Evolutionary conservation across 2,113 vertebrate species (phyloP).

Genomic region (Sclerurus mexicanus): DNA sequence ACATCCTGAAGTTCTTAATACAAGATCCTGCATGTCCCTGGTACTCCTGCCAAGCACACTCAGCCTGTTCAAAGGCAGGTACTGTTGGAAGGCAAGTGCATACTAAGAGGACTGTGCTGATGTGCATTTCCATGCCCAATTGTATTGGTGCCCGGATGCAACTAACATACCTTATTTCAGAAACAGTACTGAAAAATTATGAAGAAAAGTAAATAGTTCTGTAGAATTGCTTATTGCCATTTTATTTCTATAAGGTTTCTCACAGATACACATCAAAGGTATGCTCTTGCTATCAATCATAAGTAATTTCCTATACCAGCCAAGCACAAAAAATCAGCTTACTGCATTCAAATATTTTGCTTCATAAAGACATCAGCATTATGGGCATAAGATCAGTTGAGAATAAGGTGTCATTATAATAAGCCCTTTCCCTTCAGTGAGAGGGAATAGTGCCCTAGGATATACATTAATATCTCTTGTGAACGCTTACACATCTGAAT

Average conservation of each 20-base stretch:
- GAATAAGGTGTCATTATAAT: neutral
- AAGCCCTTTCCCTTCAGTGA: neutral
- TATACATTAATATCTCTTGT: neutral
- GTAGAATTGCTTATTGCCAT: neutral
- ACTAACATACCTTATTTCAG: neutral
- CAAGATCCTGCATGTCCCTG: neutral
- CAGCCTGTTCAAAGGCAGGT: neutral
- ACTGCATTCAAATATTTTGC: neutral
- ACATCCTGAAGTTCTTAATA: neutral
- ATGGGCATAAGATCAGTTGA: fast-evolving
- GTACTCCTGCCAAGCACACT: neutral
- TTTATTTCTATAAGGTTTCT: neutral
- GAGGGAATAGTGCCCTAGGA: neutral
- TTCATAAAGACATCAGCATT: neutral
- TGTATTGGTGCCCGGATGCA: neutral
- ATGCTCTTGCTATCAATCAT: neutral
- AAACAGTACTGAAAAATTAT: neutral
- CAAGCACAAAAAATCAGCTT: neutral
- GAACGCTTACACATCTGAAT: neutral
- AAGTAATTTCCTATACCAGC: neutral
- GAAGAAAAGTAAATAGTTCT: neutral
- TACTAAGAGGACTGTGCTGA: neutral
- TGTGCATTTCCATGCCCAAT: neutral
- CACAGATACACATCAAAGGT: neutral
- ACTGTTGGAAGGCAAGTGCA: neutral